Evolutionary conservation across 2,113 vertebrate genomes (phyloP).

Genomic region (Petaurus breviceps): DNA sequence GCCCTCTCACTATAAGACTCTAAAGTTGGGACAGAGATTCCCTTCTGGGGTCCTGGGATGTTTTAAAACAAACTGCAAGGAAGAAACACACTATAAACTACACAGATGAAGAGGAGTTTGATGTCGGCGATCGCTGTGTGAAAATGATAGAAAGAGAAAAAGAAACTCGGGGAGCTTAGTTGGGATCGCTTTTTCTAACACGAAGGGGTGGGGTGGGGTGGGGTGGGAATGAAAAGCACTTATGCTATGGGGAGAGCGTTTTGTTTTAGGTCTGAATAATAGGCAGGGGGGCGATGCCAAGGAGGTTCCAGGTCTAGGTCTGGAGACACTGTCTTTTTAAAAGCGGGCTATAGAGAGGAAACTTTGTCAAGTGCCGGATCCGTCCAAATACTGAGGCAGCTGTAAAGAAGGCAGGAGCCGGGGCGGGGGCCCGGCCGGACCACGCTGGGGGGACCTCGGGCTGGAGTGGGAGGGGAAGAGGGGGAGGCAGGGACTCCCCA

Average conservation of each 20-base stretch:
- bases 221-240: not conserved
- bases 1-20: not conserved
- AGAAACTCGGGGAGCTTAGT: not conserved
- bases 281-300: not conserved
- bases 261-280: not conserved
- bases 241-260: not conserved
- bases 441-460: not conserved
- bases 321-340: not conserved
- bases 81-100: not conserved
- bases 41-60: not conserved
- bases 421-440: not conserved
- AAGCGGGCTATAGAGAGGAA: not conserved
- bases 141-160: not conserved
- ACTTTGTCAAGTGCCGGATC: not conserved
- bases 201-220: too few relatives aligned
- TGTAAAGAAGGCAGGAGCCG: not conserved
- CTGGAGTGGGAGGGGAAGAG: not conserved
- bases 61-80: not conserved
- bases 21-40: not conserved
- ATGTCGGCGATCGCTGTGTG: not conserved
- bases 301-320: not conserved
- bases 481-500: not conserved
- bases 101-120: not conserved
- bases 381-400: not conserved
- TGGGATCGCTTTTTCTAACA: not conserved